These are phyloP conservation scores for Drosophila parthenogenetica DNA, from an alignment of 2,888 invertebrate genomes.

Conservation along the genomic window DNA sequence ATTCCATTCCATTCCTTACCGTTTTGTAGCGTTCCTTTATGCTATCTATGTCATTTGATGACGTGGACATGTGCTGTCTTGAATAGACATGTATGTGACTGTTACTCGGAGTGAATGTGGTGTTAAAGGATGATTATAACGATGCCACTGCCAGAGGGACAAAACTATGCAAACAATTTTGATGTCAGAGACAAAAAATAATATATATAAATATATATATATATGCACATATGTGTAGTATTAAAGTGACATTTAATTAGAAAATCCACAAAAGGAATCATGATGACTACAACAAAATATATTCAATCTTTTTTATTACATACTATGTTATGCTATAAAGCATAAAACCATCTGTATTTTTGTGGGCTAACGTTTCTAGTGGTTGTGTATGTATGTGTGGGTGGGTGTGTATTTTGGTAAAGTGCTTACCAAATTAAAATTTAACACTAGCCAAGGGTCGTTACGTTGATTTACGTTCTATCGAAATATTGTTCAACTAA, in stretches of 20 bases:
- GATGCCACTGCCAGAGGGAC: conserved; percentile 52
- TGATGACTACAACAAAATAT: conserved; percentile 40
- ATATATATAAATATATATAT: no score
- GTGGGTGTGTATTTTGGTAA: conserved; percentile 13
- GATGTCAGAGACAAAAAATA: conserved; percentile 51
- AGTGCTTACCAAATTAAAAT: conserved; percentile 50
- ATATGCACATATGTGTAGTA: no score
- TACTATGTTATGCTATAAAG: neutral
- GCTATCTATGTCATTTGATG: conserved; percentile 41
- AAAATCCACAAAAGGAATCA: conserved; percentile 52
- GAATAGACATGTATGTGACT: conserved; percentile 28
- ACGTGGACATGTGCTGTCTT: conserved; percentile 57
- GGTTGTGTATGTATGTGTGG: neutral
- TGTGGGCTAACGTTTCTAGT: conserved; percentile 9
- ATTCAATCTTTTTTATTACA: conserved; percentile 23
- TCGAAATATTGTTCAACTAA: conserved; percentile 12
- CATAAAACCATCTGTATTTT: conserved; percentile 1
- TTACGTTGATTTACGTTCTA: conserved; percentile 40
- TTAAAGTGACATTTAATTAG: conserved; percentile 79
- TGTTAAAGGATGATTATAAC: conserved; percentile 45
- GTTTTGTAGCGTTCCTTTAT: conserved; percentile 33
- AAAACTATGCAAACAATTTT: conserved; percentile 62
- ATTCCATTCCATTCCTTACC: conserved; percentile 15
- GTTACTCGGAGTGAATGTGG: conserved; percentile 11
- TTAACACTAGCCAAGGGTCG: conserved; percentile 36